A percentile compares a stretch with the other conserved stretches of the same genome.
Conservation (phyloP, 2,113 vertebrate genomes). For the Amblyornis subalaris region DNA sequence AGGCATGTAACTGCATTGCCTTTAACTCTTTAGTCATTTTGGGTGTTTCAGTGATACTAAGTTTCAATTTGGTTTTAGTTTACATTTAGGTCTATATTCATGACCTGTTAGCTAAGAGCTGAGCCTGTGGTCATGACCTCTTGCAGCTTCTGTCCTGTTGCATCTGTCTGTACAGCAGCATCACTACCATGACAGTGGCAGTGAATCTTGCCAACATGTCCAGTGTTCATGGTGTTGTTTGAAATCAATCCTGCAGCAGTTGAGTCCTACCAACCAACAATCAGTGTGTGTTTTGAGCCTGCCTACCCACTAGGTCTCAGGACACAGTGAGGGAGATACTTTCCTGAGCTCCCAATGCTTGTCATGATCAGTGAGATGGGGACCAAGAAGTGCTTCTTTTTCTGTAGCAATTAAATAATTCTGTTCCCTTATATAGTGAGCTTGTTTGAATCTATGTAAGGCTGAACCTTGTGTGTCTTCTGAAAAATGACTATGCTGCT, state of each 20-base stretch:
- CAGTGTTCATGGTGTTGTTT: fast-evolving
- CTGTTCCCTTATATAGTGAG: background rate
- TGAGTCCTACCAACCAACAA: background rate
- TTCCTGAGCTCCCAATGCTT: background rate
- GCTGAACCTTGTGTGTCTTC: background rate
- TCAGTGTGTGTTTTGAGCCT: background rate
- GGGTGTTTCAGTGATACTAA: background rate
- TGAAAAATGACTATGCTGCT: background rate
- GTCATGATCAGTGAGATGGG: background rate
- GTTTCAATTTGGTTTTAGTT: background rate
- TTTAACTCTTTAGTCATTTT: background rate
- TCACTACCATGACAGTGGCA: background rate
- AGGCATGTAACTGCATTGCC: background rate
- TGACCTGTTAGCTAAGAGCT: background rate
- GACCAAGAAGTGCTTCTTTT: background rate
- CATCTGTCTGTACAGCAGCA: background rate
- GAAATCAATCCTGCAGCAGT: fast-evolving
- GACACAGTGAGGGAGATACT: background rate
- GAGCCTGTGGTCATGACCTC: background rate
- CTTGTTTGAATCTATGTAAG: background rate
- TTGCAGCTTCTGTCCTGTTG: background rate
- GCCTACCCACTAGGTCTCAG: background rate
- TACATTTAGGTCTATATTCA: background rate
- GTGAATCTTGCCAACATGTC: background rate
- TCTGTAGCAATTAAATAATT: background rate